These are phyloP conservation scores for Phrynocephalus forsythii DNA, from an alignment of 2,797 vertebrate genomes.

Conservation along the genomic window DNA sequence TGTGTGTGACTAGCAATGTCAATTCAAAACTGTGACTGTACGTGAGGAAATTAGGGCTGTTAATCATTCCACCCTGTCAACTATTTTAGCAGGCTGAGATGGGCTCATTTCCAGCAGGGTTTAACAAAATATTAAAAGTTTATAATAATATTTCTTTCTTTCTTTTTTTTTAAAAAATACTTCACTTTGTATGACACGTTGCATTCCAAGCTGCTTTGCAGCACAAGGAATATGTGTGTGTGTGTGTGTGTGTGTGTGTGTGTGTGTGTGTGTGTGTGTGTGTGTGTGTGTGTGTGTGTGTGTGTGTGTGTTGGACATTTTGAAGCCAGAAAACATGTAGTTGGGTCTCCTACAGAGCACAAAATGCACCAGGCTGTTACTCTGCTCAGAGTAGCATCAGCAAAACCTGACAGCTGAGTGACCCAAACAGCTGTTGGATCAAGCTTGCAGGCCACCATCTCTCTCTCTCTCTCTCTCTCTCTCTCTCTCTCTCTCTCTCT, in stretches of 20 bases:
- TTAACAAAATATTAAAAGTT: constrained; percentile 70
- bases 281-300: too few relatives aligned
- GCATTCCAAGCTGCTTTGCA: constrained; percentile 48
- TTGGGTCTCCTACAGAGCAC: not conserved
- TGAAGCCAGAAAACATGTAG: not conserved
- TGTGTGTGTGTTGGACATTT: constrained; percentile 40
- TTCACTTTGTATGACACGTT: constrained; percentile 63
- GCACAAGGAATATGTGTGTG: constrained; percentile 49
- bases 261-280: constrained; percentile 27
- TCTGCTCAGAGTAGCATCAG: not conserved
- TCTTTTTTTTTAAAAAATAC: constrained; percentile 32
- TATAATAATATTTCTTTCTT: constrained; percentile 30
- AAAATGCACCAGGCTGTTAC: not conserved
- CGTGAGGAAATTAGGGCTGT: constrained; percentile 74
- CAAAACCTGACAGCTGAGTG: not conserved
- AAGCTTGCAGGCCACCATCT: not conserved
- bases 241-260: too few relatives aligned
- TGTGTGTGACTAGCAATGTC: constrained; percentile 44
- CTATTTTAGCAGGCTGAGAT: constrained; percentile 71
- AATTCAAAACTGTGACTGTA: constrained; percentile 61
- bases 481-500: too few relatives aligned
- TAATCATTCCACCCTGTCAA: constrained; percentile 70
- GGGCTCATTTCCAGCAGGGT: constrained; percentile 66
- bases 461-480: too few relatives aligned
- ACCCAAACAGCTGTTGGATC: constrained; percentile 8